Percentiles rank a stretch among this genome's conserved stretches.
phyloP scores from a whole-genome alignment of 2,113 vertebrate genomes.

The Oenanthe melanoleuca region DNA sequence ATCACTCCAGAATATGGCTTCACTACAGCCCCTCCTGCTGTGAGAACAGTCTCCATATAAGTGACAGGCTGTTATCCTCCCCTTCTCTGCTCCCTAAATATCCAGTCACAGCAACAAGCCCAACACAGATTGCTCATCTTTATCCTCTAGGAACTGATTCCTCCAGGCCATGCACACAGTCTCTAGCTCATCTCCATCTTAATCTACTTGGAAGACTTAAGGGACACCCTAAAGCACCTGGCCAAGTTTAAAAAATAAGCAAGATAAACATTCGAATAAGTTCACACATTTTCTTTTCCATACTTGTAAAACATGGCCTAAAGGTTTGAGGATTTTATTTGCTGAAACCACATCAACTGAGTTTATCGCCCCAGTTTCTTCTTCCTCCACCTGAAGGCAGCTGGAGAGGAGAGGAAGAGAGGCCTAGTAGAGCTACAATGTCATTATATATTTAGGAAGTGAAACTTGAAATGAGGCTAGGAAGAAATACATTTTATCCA shows the following conservation, averaged over 20 bases:
- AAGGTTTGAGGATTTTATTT: background rate
- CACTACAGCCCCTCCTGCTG: background rate
- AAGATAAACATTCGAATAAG: background rate
- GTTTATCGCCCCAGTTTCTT: background rate
- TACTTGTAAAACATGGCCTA: background rate
- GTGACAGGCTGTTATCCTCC: background rate
- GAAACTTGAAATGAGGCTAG: background rate
- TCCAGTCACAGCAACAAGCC: background rate
- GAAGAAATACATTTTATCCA: background rate
- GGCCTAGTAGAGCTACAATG: background rate
- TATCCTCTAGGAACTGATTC: background rate
- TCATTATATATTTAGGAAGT: background rate
- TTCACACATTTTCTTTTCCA: background rate
- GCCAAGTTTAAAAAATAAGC: background rate
- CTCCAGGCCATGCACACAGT: fast-evolving
- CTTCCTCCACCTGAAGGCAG: background rate
- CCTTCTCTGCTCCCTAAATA: background rate
- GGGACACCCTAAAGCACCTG: background rate
- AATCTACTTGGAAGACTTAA: conserved; percentile 33
- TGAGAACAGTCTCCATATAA: fast-evolving
- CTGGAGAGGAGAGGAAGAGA: background rate
- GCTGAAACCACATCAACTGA: background rate
- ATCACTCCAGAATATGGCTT: fast-evolving
- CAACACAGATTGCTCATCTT: background rate
- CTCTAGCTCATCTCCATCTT: background rate